phyloP scores from a whole-genome alignment of 2,113 vertebrate species.

The Paracanthobrama guichenoti region DNA sequence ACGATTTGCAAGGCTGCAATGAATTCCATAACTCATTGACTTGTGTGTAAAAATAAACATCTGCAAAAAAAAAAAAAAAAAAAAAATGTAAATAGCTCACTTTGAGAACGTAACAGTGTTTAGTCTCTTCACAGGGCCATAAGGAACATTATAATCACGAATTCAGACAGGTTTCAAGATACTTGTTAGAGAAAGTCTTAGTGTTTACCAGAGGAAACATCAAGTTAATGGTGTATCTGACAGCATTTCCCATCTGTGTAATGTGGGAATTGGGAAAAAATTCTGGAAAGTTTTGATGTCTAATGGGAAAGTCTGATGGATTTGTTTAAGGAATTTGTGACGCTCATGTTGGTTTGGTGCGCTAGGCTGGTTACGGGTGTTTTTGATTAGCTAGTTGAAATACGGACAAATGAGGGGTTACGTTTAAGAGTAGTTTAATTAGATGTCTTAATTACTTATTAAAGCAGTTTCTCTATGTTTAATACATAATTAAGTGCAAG shows the following conservation, averaged over 20 bases:
- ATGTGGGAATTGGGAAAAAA: background rate
- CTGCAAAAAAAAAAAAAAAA: background rate
- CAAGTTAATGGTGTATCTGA: conserved; percentile 22
- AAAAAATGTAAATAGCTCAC: background rate
- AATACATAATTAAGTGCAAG: background rate
- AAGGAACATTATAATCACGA: background rate
- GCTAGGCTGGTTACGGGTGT: background rate
- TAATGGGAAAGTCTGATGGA: conserved; percentile 18
- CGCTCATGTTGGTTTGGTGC: background rate
- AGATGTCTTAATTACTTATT: background rate
- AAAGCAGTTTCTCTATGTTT: background rate
- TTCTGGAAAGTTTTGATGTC: background rate
- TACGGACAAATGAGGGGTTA: background rate
- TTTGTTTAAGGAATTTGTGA: background rate
- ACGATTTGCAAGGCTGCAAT: too few species aligned
- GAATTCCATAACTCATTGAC: background rate
- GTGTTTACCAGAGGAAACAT: conserved; percentile 22
- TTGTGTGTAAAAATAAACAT: conserved; percentile 18
- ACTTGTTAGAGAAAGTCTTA: background rate
- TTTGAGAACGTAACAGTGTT: background rate
- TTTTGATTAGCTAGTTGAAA: background rate
- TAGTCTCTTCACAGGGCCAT: background rate
- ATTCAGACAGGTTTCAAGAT: background rate
- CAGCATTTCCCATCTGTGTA: conserved; percentile 19
- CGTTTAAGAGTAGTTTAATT: background rate